Evolutionary conservation across 2,113 vertebrate species (phyloP).

Genomic region (Cyphomyrus plagiostoma): DNA sequence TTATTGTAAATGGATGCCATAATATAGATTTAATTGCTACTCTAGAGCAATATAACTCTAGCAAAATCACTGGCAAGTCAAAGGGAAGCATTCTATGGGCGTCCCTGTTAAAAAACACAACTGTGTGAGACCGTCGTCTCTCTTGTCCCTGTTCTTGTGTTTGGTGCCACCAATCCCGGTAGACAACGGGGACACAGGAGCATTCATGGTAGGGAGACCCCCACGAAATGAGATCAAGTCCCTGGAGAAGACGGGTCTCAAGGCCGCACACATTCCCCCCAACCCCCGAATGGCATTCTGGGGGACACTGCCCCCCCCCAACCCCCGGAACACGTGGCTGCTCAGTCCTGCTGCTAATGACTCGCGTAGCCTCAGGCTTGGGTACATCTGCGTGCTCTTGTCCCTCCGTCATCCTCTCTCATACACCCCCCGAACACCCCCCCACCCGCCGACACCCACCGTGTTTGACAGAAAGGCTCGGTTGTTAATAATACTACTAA

Average conservation of each 20-base stretch:
- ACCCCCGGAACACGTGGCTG: not conserved
- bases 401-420: not conserved
- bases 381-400: slow-evolving; percentile 5
- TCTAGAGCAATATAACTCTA: slow-evolving; percentile 37
- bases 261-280: not conserved
- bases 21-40: slow-evolving; percentile 29
- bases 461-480: not conserved
- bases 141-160: not conserved
- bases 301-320: slow-evolving; percentile 40
- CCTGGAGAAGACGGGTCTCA: not conserved
- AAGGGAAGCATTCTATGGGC: slow-evolving; percentile 32
- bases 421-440: not conserved
- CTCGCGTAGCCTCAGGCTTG: slow-evolving; percentile 16
- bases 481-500: not conserved
- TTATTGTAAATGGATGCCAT: not conserved
- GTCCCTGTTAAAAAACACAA: not conserved
- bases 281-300: not conserved
- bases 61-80: slow-evolving; percentile 17
- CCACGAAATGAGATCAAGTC: slow-evolving; percentile 10
- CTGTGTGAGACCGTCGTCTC: not conserved
- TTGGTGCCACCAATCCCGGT: not conserved
- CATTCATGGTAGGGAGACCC: not conserved
- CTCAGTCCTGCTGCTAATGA: slow-evolving; percentile 13
- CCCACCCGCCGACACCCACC: not conserved
- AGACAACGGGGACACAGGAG: not conserved